A percentile compares a stretch with the other conserved stretches of the same genome.
Evolutionary conservation across 2,797 vertebrate genomes (phyloP).

Genomic region (Australoheros facetus): DNA sequence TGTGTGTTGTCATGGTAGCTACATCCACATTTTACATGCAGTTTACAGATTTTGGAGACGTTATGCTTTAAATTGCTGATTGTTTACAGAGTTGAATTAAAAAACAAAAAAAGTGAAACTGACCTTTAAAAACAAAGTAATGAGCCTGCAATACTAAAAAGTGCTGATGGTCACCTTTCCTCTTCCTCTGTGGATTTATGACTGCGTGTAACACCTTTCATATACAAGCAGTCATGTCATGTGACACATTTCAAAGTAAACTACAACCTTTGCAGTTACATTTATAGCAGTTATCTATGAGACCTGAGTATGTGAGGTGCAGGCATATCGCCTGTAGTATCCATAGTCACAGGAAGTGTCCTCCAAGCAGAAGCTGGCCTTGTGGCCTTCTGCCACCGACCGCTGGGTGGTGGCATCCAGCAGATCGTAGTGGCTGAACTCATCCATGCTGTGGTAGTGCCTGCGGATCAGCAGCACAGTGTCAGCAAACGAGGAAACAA

Average conservation of each 20-base stretch:
- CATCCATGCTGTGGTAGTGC: slow-evolving; percentile 99
- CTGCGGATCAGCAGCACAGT: slow-evolving; percentile 72
- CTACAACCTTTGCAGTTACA: not conserved
- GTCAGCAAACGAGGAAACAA: not conserved
- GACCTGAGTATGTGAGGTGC: slow-evolving; percentile 90
- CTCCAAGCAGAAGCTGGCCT: slow-evolving; percentile 98
- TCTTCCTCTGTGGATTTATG: not conserved
- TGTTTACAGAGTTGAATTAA: not conserved
- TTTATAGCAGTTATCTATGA: slow-evolving; percentile 8
- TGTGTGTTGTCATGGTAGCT: not conserved
- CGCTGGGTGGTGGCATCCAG: slow-evolving; percentile 88
- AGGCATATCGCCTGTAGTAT: slow-evolving; percentile 93
- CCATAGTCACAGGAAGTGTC: slow-evolving; percentile 98
- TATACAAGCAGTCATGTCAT: not conserved
- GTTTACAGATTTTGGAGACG: not conserved
- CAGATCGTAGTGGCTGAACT: slow-evolving; percentile 98
- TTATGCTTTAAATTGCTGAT: not conserved
- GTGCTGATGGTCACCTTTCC: not conserved
- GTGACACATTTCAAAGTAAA: not conserved
- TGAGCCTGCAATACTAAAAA: not conserved
- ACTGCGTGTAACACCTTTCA: not conserved
- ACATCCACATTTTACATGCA: not conserved
- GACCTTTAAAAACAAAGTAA: not conserved
- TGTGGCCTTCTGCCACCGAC: slow-evolving; percentile 96
- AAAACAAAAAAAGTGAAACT: not conserved